Conservation (phyloP, 2,113 vertebrate species). For the Pomatorhinus ruficollis region DNA sequence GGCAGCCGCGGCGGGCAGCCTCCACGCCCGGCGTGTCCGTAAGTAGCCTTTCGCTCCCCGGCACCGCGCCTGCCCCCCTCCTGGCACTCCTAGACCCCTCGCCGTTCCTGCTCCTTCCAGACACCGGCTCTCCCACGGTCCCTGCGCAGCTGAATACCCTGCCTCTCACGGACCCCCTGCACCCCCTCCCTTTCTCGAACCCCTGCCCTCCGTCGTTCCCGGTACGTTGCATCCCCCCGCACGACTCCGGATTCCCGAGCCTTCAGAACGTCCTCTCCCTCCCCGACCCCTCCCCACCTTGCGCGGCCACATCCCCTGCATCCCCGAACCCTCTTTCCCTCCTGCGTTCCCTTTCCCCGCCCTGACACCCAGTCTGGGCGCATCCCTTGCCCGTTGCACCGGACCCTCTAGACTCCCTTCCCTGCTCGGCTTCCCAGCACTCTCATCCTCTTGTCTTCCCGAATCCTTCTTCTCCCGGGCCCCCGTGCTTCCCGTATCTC, state of each 20-base stretch:
- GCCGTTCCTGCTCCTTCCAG: background rate
- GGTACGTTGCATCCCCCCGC: background rate
- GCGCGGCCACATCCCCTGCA: background rate
- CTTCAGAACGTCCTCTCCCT: background rate
- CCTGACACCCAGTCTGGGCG: background rate
- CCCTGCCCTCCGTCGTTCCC: background rate
- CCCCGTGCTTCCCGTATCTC: slow-evolving; percentile 8
- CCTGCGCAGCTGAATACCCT: background rate
- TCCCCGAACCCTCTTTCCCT: background rate
- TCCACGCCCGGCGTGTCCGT: background rate
- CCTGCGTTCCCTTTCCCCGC: background rate
- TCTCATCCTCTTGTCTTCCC: background rate
- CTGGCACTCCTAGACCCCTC: background rate
- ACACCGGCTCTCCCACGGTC: background rate
- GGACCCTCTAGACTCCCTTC: background rate
- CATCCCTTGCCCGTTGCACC: background rate
- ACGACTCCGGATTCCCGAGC: background rate
- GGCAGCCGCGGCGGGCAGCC: background rate
- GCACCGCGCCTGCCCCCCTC: background rate
- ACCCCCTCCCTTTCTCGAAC: background rate
- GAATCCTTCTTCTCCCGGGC: background rate
- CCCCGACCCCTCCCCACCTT: background rate
- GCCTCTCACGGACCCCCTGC: background rate
- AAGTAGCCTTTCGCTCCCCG: background rate
- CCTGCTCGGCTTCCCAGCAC: background rate